Base-by-base conservation (phyloP, 53 echinoderm and acorn worm genomes). In the Patiria pectinifera region DNA sequence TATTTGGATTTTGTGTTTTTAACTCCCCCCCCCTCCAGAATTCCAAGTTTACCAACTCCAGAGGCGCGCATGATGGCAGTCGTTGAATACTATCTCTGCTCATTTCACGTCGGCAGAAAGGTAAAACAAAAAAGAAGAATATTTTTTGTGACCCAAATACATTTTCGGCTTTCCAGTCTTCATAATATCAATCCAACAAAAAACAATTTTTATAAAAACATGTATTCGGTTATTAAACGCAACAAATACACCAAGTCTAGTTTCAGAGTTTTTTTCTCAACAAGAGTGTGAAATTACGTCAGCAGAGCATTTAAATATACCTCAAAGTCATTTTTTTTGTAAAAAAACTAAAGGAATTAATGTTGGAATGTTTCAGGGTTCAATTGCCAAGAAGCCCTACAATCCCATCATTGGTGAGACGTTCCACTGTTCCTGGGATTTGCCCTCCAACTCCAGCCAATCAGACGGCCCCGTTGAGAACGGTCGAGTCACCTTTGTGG, bases 391-490 rank as follows among this genome's bases (percentile, higher is more conserved):
- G 93, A 97, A 97, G 71, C 98, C 98, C 19, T 97, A 95, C 93
- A 97, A 97, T 62, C 98, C 98, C 0, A 97, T 97, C 87, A 96
- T 97, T 4, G 98, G 98, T 2, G 98, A 97, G 91, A 97, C 95
- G 4, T 97, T 96, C 91, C 95, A 95, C 82, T 97, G 98, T 89
- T 97, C 98, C 26, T 96, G 96, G 94, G 92, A 94, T 24, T 76
- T 95, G 62, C 95, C 96, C 45, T 78, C 93, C 8, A 19, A 86
- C 48, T 83, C 78, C 79, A 25, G 85, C 78, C 95, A 93, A 86
- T 95, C 95, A 86, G 85, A 93, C 26, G 79, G 76, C 80, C 59
- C 80, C 72, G 47, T 78, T 10, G 93, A 93, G 49, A 82, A 85
- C 7, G 62, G 87, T 61, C 93, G 94, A 82, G 93, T 97, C 16